Evolutionary conservation across 2,113 vertebrate genomes (phyloP).

Genomic region (Rostratula benghalensis): DNA sequence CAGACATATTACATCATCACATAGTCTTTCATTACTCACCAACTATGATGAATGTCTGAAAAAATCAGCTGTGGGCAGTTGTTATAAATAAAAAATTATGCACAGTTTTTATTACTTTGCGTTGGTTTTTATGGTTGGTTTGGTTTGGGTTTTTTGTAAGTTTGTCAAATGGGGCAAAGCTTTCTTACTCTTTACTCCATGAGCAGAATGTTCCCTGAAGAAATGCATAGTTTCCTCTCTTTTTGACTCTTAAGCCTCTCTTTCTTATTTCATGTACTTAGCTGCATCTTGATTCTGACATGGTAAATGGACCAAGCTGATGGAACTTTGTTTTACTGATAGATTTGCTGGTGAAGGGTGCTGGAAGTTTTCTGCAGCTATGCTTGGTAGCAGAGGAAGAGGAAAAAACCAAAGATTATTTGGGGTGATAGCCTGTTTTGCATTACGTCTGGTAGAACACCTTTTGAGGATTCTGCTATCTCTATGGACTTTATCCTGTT

Average conservation of each 20-base stretch:
- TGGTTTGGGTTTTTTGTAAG: not conserved
- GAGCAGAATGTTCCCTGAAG: not conserved
- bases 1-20: not conserved
- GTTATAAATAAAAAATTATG: not conserved
- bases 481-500: not conserved
- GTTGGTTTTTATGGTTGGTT: not conserved
- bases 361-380: not conserved
- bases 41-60: not conserved
- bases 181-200: not conserved
- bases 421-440: not conserved
- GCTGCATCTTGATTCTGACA: not conserved
- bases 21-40: not conserved
- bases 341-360: not conserved
- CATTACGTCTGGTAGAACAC: not conserved
- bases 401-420: not conserved
- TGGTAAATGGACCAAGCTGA: not conserved
- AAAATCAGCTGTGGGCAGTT: not conserved
- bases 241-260: not conserved
- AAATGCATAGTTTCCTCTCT: not conserved
- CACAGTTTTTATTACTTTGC: not conserved
- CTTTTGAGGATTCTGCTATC: not conserved
- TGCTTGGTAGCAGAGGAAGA: not conserved
- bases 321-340: not conserved
- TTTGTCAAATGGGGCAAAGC: not conserved
- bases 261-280: not conserved